phyloP scores from a whole-genome alignment of 2,797 vertebrate genomes.

The Champsocephalus gunnari region DNA sequence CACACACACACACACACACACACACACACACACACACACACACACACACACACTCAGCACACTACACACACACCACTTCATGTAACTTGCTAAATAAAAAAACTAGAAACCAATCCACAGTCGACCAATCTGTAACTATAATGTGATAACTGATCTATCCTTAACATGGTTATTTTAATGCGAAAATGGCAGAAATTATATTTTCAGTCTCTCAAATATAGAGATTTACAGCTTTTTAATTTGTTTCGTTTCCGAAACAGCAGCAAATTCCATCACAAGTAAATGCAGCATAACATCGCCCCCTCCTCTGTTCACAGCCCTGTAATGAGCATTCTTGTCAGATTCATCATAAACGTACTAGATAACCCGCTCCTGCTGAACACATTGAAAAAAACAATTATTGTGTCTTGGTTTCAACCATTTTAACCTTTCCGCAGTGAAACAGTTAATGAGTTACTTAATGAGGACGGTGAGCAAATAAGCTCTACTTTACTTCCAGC shows the following conservation, averaged over 20 bases:
- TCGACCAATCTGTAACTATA: no score
- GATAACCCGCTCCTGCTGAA: not conserved
- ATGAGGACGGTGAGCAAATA: no score
- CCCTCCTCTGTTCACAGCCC: not conserved
- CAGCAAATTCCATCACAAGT: not conserved
- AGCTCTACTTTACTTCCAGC: no score
- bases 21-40: slow-evolving; percentile 13
- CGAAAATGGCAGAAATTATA: no score
- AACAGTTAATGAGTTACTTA: not conserved
- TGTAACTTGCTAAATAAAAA: not conserved
- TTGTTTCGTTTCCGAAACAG: not conserved
- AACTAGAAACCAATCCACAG: no score
- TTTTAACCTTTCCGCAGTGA: not conserved
- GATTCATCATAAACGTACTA: not conserved
- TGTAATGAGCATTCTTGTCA: not conserved
- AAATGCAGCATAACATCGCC: not conserved
- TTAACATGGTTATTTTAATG: no score
- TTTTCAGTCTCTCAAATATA: no score
- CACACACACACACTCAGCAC: slow-evolving; percentile 21
- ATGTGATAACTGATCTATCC: no score
- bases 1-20: slow-evolving; percentile 12
- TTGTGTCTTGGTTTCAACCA: not conserved
- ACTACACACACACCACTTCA: no score
- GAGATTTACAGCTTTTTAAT: no score
- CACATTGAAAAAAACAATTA: not conserved